Percentiles rank a stretch among this genome's conserved stretches.
Conservation (phyloP, 2,113 vertebrate genomes). For the Forbesichthys papilliferus region DNA sequence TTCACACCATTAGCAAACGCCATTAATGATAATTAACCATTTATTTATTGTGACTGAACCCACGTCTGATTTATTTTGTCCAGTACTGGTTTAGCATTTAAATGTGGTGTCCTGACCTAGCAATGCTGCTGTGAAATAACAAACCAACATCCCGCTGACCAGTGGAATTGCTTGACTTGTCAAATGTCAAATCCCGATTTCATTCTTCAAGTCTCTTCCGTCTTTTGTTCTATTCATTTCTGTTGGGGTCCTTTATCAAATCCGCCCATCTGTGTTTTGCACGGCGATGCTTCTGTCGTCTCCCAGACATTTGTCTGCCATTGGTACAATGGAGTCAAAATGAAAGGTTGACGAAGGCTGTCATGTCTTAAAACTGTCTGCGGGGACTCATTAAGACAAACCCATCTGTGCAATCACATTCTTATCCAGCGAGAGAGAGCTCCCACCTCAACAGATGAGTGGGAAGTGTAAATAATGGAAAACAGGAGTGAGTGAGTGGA, state of each 20-base stretch:
- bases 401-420: constrained; percentile 62
- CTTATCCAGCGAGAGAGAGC: constrained; percentile 45
- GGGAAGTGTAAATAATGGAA: constrained; percentile 45
- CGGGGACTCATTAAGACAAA: constrained; percentile 72
- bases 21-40: not conserved
- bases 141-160: constrained; percentile 23
- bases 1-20: too few species aligned
- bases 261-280: constrained; percentile 59
- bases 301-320: constrained; percentile 58
- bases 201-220: constrained; percentile 36
- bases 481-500: constrained; percentile 3
- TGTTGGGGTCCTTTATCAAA: constrained; percentile 55
- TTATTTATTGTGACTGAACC: not conserved
- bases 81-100: constrained; percentile 20
- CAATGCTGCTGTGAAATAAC: constrained; percentile 27
- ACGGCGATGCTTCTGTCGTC: constrained; percentile 51
- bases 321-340: constrained; percentile 55
- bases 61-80: not conserved
- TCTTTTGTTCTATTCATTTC: constrained; percentile 31
- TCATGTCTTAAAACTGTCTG: constrained; percentile 69
- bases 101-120: constrained; percentile 23
- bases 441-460: constrained; percentile 39
- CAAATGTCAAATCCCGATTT: constrained; percentile 36
- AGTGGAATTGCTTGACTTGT: constrained; percentile 31
- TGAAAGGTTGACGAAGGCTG: constrained; percentile 63